Base-by-base conservation (phyloP, 2,113 vertebrate genomes). In the Tauraco erythrolophus region DNA sequence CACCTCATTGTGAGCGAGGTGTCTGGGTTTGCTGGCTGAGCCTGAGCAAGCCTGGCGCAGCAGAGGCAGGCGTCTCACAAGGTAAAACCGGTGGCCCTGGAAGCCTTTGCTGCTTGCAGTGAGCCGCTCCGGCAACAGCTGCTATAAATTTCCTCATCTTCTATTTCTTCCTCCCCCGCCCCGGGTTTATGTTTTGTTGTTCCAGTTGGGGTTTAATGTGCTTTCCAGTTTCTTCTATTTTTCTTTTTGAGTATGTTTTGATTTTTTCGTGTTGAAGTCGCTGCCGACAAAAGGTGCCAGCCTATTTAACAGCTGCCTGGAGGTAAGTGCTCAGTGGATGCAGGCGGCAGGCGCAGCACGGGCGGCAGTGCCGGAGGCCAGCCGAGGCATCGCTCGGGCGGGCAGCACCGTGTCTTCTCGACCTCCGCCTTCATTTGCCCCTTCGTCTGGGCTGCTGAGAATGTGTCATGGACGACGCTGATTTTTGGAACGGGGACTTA, bases 391-490 rank as follows among this genome's bases (percentile, higher is more conserved):
- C 1, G 4, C 33, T 65, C 45, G 51, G 54, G 74, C 4, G 3
- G 11, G 28, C 25, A 78, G 56, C 14, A 43, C 57, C 0, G 0
- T 35, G 31, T 79, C 64, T 91, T 18, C 62, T 72, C 4, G 2
- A n/a, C 19, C n/a, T 64, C 84, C 3, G 1, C 3, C 2, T 46
- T 82, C 69, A 45, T 94, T 87, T 91, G 33, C 25, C 48, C 56
- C 23, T 81, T 87, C 74, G 51, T 43, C 72, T 64, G 56, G 43
- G n/a, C 31, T 79, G 30, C 61, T n/a, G 19, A 60, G 22, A 76
- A 39, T 0, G 2, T 4, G 7, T 76, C 23, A 24, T 1, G 3
- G 57, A 39, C 0, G 0, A 39, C 65, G 45, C 15, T 57, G 69
- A 19, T 74, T 95, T 93, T 90, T 69, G 41, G 70, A 87, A 83